phyloP scores from a whole-genome alignment of 2,888 invertebrate species.

The Plebejus anna region DNA sequence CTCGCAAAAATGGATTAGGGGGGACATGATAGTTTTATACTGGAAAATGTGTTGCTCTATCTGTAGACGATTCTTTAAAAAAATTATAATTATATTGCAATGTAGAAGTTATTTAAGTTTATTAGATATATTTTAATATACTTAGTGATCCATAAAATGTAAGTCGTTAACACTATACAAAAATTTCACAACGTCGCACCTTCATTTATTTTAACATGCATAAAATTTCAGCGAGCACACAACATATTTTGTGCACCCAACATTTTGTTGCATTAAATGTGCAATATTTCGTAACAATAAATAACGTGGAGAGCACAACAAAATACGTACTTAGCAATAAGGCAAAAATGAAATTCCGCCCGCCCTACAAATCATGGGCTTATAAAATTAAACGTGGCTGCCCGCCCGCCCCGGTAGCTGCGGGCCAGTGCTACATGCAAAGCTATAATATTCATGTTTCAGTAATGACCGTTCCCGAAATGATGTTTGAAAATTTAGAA shows the following conservation, averaged over 20 bases:
- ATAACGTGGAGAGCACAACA: conserved; percentile 30
- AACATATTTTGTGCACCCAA: conserved; percentile 6
- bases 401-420: conserved; percentile 35
- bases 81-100: too few relatives aligned
- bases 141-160: background rate
- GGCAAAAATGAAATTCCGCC: conserved; percentile 41
- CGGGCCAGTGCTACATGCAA: conserved; percentile 28
- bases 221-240: conserved; percentile 1
- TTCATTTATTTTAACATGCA: background rate
- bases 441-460: background rate
- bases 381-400: conserved; percentile 45
- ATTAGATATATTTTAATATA: too few relatives aligned
- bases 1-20: too few relatives aligned
- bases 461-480: background rate
- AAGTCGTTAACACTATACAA: background rate
- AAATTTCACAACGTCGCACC: background rate
- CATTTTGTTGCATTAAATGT: conserved; percentile 29
- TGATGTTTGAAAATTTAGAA: background rate
- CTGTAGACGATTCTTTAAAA: background rate
- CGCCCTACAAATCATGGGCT: conserved; percentile 50
- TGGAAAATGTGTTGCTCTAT: background rate
- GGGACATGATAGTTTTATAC: too few relatives aligned
- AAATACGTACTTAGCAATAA: conserved; percentile 35
- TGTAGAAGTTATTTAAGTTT: too few relatives aligned
- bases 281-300: conserved; percentile 37